Evolutionary conservation across 92 coral and sea anemone species (phyloP), one percentile per base, ranked within the genome.

Genomic region (Porites cylindrica): DNA sequence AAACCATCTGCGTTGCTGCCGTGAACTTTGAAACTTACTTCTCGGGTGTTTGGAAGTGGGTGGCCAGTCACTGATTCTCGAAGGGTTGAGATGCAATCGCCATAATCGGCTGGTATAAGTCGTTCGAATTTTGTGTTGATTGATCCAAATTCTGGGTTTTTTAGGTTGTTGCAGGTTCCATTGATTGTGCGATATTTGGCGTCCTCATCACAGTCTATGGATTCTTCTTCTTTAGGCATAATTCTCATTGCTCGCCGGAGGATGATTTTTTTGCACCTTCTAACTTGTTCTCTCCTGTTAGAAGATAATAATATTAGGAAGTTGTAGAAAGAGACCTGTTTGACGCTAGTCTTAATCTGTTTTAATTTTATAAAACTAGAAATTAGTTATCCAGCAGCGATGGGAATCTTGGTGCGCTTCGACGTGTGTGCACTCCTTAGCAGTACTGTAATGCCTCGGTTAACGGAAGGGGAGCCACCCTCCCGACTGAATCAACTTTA

Each of bases 81-180:
- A 50, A 80, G 90, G n/a, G 82, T 51, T 16, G 91, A 87, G 13
- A 86, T 80, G 68, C 87, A 88, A 67, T 90, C 93, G 63, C 80
- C 89, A 82, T 93, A 93, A n/a, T 54, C 88, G n/a, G 96, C 78
- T 4, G 62, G 24, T 53, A 76, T 70, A 4, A 93, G 80, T 13
- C 96, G 92, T 21, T 38, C 61, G 70, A 88, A 85, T 51, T 82
- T 80, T 8, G 51, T 64, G 32, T 78, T 72, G 20, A 86, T 89
- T 32, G 96, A 84, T 7, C 96, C 96, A 75, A 81, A 88, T 13
- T 20, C 66, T 14, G 96, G 92, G 65, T 93, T 81, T 0, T 50
- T 29, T 24, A 88, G 52, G 60, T 93, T 93, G 78, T 93, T 93
- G 75, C 96, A 93, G 7, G 91, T 91, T 43, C 96, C 96, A 65